Conservation (phyloP, 2,888 invertebrate species). For the Polietes domitor region DNA sequence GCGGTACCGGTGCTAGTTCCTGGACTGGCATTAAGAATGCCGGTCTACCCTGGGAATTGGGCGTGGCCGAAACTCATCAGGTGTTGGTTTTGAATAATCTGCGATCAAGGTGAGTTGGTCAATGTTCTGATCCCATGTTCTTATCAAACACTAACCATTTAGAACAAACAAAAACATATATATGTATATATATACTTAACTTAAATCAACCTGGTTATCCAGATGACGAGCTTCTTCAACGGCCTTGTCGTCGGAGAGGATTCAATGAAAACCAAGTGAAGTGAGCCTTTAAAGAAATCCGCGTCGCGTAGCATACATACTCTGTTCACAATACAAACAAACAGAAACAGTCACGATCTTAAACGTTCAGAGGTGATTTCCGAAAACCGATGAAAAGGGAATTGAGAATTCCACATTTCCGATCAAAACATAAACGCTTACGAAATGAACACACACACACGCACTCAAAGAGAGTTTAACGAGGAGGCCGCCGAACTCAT, state of each 20-base stretch:
- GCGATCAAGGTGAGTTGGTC: slow-evolving; percentile 84
- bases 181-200: slow-evolving; percentile 40
- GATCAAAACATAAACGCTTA: slow-evolving; percentile 64
- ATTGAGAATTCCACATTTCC: slow-evolving; percentile 55
- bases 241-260: slow-evolving; percentile 72
- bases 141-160: slow-evolving; percentile 74
- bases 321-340: slow-evolving; percentile 20
- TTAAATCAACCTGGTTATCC: slow-evolving; percentile 79
- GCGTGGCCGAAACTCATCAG: slow-evolving; percentile 99
- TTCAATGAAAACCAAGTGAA: slow-evolving; percentile 58
- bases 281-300: slow-evolving; percentile 54
- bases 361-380: slow-evolving; percentile 72
- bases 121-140: slow-evolving; percentile 68
- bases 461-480: neutral
- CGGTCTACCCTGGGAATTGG: slow-evolving; percentile 99
- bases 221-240: slow-evolving; percentile 75
- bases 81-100: slow-evolving; percentile 96
- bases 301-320: slow-evolving; percentile 54
- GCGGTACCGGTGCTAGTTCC: slow-evolving; percentile 98
- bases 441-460: slow-evolving; percentile 66
- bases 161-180: slow-evolving; percentile 74
- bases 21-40: slow-evolving; percentile 99
- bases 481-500: neutral
- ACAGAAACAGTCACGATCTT: slow-evolving; percentile 68
- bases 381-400: slow-evolving; percentile 43